These are phyloP conservation scores for Selenia dentaria DNA, from an alignment of 2,888 invertebrate genomes.

Conservation along the genomic window DNA sequence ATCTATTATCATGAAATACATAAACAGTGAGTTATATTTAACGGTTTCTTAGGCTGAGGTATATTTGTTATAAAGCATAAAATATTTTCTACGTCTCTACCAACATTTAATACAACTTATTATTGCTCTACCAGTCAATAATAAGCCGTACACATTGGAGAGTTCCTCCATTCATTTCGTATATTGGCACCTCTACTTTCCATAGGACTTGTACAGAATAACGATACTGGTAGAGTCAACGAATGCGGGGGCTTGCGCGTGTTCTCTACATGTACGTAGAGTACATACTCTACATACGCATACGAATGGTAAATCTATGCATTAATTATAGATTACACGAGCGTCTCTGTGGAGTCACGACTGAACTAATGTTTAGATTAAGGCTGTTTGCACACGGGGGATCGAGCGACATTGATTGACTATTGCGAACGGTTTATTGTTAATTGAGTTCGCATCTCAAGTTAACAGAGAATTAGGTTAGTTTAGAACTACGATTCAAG, in stretches of 20 bases:
- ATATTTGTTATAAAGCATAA: no score
- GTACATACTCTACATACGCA: conserved; percentile 14
- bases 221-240: conserved; percentile 19
- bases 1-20: no score
- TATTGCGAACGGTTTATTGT: no score
- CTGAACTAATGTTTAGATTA: not conserved
- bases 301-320: conserved; percentile 6
- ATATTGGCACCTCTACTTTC: conserved; percentile 26
- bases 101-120: no score
- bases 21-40: no score
- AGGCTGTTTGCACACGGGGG: not conserved
- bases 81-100: no score
- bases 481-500: no score
- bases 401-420: no score
- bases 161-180: conserved; percentile 23
- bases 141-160: not conserved
- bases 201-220: conserved; percentile 23
- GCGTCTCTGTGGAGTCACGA: not conserved
- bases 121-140: no score
- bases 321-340: not conserved
- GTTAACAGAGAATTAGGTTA: no score
- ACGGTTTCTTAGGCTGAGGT: no score
- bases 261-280: conserved; percentile 8
- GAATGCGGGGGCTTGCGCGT: conserved; percentile 21
- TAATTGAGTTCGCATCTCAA: no score